These are phyloP conservation scores for Chloroclysta siterata DNA, from an alignment of 2,888 invertebrate species.

Conservation along the genomic window DNA sequence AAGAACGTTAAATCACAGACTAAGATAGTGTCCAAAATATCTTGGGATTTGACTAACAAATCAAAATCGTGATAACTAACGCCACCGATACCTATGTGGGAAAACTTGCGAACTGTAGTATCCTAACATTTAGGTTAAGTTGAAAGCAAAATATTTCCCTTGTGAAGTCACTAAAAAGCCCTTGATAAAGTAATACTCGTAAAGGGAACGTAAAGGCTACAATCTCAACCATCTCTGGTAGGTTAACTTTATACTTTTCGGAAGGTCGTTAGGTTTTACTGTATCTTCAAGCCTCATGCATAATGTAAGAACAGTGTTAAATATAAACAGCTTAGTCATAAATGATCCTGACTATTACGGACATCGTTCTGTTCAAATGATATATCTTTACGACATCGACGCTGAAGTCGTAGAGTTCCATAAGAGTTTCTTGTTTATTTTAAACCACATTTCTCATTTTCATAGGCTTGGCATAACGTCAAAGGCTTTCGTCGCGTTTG, in stretches of 20 bases:
- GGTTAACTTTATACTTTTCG: constrained; percentile 28
- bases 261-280: constrained; percentile 36
- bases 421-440: constrained; percentile 14
- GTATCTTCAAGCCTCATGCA: constrained; percentile 36
- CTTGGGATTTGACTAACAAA: too few species aligned
- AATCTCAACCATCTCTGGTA: constrained; percentile 26
- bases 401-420: constrained; percentile 15
- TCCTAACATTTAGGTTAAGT: background rate
- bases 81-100: too few species aligned
- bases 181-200: constrained; percentile 28
- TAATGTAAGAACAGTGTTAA: constrained; percentile 32
- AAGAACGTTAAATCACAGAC: too few species aligned
- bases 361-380: constrained; percentile 18
- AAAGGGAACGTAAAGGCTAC: constrained; percentile 18
- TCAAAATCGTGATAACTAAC: too few species aligned
- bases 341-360: constrained; percentile 13
- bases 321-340: constrained; percentile 27
- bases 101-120: too few species aligned
- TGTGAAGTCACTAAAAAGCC: constrained; percentile 11
- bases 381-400: constrained; percentile 19
- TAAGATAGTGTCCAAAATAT: too few species aligned
- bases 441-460: background rate
- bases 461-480: background rate
- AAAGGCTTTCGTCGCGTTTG: background rate
- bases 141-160: constrained; percentile 16